phyloP scores from a whole-genome alignment of 2,888 invertebrate genomes.

The Clanis bilineata region DNA sequence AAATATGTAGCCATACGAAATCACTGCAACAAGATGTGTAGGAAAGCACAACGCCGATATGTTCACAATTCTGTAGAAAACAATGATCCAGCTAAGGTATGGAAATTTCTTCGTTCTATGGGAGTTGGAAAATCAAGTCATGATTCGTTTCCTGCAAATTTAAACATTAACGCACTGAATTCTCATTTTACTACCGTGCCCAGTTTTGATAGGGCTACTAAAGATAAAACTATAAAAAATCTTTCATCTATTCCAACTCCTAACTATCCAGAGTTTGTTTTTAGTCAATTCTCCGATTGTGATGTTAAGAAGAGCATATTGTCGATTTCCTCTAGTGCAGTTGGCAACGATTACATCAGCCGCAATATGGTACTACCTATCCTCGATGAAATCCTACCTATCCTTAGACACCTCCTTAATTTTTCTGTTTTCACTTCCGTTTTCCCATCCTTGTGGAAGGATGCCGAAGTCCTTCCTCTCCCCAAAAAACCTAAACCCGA shows the following conservation, averaged over 20 bases:
- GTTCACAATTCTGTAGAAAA: no score
- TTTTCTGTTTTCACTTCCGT: neutral
- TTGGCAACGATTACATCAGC: neutral
- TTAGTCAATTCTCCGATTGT: neutral
- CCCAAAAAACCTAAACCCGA: no score
- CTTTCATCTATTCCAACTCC: neutral
- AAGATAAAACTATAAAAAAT: neutral
- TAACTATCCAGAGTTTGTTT: neutral
- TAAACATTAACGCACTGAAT: neutral
- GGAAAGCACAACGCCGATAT: neutral
- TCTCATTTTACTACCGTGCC: neutral
- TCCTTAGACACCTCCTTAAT: neutral
- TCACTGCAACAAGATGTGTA: neutral
- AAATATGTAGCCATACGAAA: neutral
- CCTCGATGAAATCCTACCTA: neutral
- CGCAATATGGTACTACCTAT: neutral
- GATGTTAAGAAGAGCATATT: neutral
- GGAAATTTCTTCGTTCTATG: no score
- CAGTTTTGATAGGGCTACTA: neutral
- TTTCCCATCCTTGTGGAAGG: neutral
- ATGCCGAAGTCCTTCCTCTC: neutral
- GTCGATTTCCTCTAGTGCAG: neutral
- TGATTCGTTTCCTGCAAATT: neutral
- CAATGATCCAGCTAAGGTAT: no score
- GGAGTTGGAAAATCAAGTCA: no score